These are phyloP conservation scores for Epirrhoe alternata DNA, from an alignment of 2,888 invertebrate species.

Conservation along the genomic window DNA sequence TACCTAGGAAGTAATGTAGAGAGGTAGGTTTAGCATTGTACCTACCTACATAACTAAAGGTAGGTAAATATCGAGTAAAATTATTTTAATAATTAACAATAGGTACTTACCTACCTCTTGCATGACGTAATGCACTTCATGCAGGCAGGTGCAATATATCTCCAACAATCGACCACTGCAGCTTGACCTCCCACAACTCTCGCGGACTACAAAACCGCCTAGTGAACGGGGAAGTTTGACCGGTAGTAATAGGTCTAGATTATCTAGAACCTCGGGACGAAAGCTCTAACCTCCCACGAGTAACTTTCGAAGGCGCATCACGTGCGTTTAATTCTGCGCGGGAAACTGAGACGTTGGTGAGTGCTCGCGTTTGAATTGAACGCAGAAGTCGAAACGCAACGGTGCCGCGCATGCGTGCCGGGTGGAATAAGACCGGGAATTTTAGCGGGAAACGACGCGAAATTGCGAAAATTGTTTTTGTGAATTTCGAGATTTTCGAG, in stretches of 20 bases:
- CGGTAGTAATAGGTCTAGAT: slow-evolving; percentile 10
- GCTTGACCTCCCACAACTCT: slow-evolving; percentile 34
- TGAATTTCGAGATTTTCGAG: slow-evolving; percentile 4
- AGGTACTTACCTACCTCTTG: too few relatives aligned
- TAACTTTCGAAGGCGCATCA: slow-evolving; percentile 71
- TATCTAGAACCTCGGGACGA: slow-evolving; percentile 36
- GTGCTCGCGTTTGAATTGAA: slow-evolving; percentile 52
- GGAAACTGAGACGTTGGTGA: slow-evolving; percentile 63
- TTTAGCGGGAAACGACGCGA: slow-evolving; percentile 25
- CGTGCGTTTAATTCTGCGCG: slow-evolving; percentile 63
- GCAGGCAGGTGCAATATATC: slow-evolving; percentile 36
- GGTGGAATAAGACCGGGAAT: slow-evolving; percentile 65
- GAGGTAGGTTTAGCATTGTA: too few relatives aligned
- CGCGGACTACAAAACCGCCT: slow-evolving; percentile 16
- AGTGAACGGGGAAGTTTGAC: slow-evolving; percentile 4
- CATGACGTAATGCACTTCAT: background rate
- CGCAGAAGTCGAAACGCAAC: slow-evolving; percentile 69
- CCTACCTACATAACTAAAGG: too few relatives aligned
- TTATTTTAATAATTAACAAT: too few relatives aligned
- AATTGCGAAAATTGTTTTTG: slow-evolving; percentile 23
- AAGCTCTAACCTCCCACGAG: slow-evolving; percentile 61
- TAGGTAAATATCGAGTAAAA: too few relatives aligned
- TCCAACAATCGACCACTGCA: slow-evolving; percentile 36
- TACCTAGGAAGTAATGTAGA: too few relatives aligned
- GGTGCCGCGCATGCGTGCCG: slow-evolving; percentile 71